Conservation (phyloP, 2,113 vertebrate species). For the Pachycephala philippinensis region DNA sequence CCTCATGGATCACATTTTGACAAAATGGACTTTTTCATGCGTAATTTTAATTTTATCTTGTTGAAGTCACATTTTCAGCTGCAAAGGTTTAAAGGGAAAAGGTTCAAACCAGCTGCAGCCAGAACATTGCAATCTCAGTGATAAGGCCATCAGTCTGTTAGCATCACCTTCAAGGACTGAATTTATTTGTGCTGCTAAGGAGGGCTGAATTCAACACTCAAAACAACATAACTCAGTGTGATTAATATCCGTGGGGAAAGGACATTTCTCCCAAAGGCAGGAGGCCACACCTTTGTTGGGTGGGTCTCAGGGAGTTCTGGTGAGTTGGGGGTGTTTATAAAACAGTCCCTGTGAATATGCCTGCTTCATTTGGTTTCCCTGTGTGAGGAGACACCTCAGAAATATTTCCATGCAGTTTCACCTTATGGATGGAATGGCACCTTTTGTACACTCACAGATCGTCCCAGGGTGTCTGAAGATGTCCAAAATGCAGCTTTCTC, state of each 20-base stretch:
- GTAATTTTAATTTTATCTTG: conserved; percentile 37
- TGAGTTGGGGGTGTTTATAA: background rate
- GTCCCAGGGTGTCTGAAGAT: background rate
- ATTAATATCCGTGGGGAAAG: background rate
- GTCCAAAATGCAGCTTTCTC: background rate
- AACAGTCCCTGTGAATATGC: background rate
- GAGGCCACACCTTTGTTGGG: background rate
- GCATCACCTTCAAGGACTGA: conserved; percentile 11
- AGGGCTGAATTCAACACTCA: background rate
- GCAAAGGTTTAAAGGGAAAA: background rate
- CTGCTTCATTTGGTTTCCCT: background rate
- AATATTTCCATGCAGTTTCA: background rate
- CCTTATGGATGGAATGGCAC: background rate
- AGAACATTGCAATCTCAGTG: background rate
- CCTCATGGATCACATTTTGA: conserved; percentile 1
- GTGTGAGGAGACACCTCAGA: background rate
- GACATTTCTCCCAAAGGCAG: background rate
- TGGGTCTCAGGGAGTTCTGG: background rate
- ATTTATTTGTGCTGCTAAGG: background rate
- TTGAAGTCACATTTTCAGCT: background rate
- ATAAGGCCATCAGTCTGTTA: background rate
- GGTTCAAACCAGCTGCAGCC: background rate
- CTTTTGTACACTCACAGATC: background rate
- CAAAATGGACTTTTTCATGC: background rate
- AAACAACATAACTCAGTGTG: background rate